phyloP scores from a whole-genome alignment of 1,140 invertebrate genomes.

The Bombus haemorrhoidalis region DNA sequence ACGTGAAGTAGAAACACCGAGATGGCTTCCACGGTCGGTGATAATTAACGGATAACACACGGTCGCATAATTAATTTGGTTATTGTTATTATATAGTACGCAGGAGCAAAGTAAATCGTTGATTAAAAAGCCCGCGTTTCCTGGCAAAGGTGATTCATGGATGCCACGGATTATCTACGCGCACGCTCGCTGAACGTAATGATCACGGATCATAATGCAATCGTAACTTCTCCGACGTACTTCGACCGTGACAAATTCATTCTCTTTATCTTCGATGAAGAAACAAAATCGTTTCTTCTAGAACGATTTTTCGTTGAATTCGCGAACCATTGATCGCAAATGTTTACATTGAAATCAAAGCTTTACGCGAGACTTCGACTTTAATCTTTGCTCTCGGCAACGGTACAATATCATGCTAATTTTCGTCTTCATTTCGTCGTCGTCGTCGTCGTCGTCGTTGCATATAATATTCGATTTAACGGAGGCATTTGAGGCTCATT shows the following conservation, averaged over 20 bases:
- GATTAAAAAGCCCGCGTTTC: conserved; percentile 55
- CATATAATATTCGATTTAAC: conserved; percentile 46
- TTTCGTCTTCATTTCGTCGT: neutral
- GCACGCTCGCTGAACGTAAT: conserved; percentile 26
- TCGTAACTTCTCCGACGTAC: conserved; percentile 56
- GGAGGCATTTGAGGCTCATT: conserved; percentile 55
- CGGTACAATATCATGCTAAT: conserved; percentile 22
- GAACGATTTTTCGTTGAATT: neutral
- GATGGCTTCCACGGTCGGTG: neutral
- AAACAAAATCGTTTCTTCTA: conserved; percentile 6
- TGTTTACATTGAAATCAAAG: neutral
- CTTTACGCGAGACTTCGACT: neutral
- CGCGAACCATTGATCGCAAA: neutral
- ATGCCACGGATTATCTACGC: neutral
- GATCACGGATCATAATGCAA: conserved; percentile 63
- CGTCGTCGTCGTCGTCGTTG: conserved; percentile 13
- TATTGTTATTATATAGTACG: neutral
- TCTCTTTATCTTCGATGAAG: conserved; percentile 27
- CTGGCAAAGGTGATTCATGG: conserved; percentile 52
- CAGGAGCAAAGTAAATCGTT: conserved; percentile 44
- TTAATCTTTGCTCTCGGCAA: neutral
- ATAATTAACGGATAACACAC: conserved; percentile 31
- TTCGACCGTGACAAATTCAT: conserved; percentile 61
- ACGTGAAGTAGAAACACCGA: conserved; percentile 23
- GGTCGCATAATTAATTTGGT: conserved; percentile 43